phyloP scores from a whole-genome alignment of 2,113 vertebrate genomes.

The Euleptes europaea region DNA sequence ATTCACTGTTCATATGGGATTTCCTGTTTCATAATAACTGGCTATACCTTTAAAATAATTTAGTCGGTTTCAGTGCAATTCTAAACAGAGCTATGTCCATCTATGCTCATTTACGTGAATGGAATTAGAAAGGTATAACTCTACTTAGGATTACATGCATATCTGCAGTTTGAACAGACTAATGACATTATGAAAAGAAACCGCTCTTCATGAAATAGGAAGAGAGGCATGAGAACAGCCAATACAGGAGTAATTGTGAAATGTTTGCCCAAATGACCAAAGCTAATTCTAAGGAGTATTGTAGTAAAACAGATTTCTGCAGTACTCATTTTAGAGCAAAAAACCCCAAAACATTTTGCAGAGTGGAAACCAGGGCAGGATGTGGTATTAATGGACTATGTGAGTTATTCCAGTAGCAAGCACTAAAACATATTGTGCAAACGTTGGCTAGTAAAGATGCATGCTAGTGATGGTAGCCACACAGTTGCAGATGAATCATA shows the following conservation, averaged over 20 bases:
- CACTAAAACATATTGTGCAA: background rate
- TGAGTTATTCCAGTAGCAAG: background rate
- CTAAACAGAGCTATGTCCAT: too few species aligned
- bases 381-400: background rate
- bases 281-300: background rate
- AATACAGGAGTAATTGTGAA: background rate
- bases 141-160: too few species aligned
- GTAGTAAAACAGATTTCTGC: background rate
- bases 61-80: background rate
- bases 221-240: background rate
- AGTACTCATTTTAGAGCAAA: background rate
- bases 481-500: slow-evolving; percentile 5
- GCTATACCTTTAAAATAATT: background rate
- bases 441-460: background rate
- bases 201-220: background rate
- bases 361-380: background rate
- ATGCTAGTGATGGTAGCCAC: background rate
- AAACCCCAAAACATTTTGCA: background rate
- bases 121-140: too few species aligned
- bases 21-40: background rate
- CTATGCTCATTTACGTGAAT: too few species aligned
- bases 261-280: background rate
- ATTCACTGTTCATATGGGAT: background rate
- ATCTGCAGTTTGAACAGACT: background rate
- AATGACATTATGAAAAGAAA: background rate